phyloP scores from a whole-genome alignment of 2,888 invertebrate species.

The Chaetoderma sp. region DNA sequence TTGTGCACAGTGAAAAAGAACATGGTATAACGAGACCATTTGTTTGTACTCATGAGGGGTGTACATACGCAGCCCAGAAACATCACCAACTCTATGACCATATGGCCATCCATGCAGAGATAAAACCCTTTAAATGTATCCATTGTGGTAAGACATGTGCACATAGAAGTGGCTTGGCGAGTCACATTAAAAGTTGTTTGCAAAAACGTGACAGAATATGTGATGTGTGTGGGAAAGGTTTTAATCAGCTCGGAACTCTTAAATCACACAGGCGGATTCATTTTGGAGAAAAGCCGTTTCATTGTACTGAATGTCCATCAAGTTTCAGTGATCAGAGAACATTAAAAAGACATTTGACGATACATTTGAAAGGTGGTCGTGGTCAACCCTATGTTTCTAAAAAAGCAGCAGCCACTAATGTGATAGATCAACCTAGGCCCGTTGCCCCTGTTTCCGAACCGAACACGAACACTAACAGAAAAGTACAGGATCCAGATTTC shows the following conservation, averaged over 20 bases:
- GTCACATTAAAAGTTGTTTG: constrained; percentile 43
- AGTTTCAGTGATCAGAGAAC: constrained; percentile 51
- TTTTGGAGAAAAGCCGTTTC: constrained; percentile 47
- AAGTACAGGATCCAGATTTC: too few species aligned
- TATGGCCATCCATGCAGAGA: constrained; percentile 43
- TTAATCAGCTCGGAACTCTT: constrained; percentile 47
- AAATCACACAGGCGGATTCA: constrained; percentile 42
- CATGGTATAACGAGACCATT: constrained; percentile 47
- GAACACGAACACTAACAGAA: too few species aligned
- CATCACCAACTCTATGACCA: constrained; percentile 44
- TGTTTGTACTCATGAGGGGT: constrained; percentile 40
- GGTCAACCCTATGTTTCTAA: too few species aligned
- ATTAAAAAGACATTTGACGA: constrained; percentile 48
- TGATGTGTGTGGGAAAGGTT: constrained; percentile 48
- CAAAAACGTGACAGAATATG: constrained; percentile 45
- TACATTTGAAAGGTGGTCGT: too few species aligned
- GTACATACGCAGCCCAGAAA: constrained; percentile 41
- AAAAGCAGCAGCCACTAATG: too few species aligned
- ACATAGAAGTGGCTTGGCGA: constrained; percentile 40
- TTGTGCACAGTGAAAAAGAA: constrained; percentile 35
- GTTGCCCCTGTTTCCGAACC: too few species aligned
- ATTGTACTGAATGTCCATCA: constrained; percentile 43
- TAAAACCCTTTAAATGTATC: constrained; percentile 42
- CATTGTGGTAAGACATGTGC: constrained; percentile 48
- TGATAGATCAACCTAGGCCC: too few species aligned